Evolutionary conservation across 2,888 invertebrate genomes (phyloP), one percentile per base, ranked within the genome.

Genomic region (Allygus modestus): DNA sequence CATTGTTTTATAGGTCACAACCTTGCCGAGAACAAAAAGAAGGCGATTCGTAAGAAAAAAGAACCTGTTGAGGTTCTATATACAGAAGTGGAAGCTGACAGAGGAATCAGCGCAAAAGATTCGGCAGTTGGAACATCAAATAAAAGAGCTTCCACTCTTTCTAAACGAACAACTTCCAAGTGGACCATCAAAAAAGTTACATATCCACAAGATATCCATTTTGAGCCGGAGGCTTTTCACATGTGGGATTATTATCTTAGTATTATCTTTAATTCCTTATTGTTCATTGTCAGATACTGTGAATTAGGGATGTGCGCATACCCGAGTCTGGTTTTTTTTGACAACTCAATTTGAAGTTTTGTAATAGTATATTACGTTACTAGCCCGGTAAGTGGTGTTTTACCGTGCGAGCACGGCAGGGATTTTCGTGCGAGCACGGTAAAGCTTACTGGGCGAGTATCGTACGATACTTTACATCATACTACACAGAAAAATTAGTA

Each of bases 1-100:
- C 9, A 7, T 37, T 37, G 37, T 37, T 37, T 73, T 43, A 1
- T 28, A 77, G 77, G 51, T 4, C 12, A n/a, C 12, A 77, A 77
- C 12, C 41, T 37, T 26, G 51, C 51, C 7, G 77, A 37, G 17
- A 46, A 77, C 23, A 77, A 77, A 51, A 77, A 77, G 51, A 77
- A 77, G 26, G n/a, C 15, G 23, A 26, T 77, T 0, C 46, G 51
- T 4, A 77, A 51, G 20, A 77, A 77, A 17, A 77, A 51, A 23
- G 77, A 77, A 77, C 77, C 77, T 1, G 73, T 41, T 9, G 73
- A 73, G 73, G 43, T 73, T 17, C 4, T 11, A 15, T 73, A 73
- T 17, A 11, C 37, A 15, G 23, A 41, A 28, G 11, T 0, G 9
- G 20, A 73, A 43, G 12, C 43, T 28, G 43, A 41, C 15, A 33